Conservation (phyloP, 2,797 vertebrate species). For the Sus cebifrons region DNA sequence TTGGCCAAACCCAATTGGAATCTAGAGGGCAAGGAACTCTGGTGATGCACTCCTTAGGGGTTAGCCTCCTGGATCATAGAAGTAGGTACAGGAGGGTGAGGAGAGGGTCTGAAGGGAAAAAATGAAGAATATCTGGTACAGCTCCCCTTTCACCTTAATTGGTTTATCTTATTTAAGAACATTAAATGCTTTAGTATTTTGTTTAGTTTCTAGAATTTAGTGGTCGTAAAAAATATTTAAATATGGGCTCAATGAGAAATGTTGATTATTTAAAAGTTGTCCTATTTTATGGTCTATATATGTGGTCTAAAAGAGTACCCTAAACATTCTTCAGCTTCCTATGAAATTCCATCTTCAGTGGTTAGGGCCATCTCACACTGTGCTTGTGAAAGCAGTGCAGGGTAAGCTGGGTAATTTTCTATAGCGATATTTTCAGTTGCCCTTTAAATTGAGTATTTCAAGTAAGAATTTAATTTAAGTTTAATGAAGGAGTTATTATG, state of each 20-base stretch:
- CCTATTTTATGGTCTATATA: neutral
- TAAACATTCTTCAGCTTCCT: neutral
- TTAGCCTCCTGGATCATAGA: neutral
- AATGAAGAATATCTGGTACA: neutral
- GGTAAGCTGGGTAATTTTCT: conserved; percentile 83
- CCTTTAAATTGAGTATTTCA: conserved; percentile 88
- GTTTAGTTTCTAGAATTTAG: conserved; percentile 26
- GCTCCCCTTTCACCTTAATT: neutral
- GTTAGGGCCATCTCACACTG: neutral
- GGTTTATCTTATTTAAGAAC: neutral
- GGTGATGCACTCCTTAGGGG: neutral
- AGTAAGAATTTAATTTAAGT: conserved; percentile 89
- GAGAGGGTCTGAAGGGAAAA: neutral
- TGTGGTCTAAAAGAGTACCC: neutral
- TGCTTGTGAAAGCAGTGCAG: conserved; percentile 80
- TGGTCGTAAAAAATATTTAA: conserved; percentile 34
- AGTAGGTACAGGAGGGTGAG: neutral
- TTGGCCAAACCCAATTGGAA: neutral
- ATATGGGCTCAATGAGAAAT: neutral
- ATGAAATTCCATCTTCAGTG: neutral
- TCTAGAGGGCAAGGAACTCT: neutral
- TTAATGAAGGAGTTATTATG: conserved; percentile 92
- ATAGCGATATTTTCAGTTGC: conserved; percentile 85
- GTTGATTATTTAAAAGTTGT: neutral
- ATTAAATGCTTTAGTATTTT: neutral